Percentiles rank a stretch among this genome's conserved stretches.
phyloP scores from a whole-genome alignment of 2,888 invertebrate genomes.

The Orthosia incerta region DNA sequence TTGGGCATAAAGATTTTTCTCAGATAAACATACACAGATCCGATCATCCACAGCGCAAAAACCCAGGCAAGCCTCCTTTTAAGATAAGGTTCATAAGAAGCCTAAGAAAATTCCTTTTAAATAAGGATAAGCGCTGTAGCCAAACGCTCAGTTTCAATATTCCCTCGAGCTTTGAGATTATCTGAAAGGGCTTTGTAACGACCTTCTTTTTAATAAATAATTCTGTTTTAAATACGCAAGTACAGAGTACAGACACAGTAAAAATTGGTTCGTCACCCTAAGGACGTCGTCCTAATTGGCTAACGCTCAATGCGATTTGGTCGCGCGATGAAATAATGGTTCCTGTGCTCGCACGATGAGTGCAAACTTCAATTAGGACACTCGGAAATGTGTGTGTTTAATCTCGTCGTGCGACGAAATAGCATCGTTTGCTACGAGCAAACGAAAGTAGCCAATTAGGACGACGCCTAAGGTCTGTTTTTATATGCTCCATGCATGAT shows the following conservation, averaged over 20 bases:
- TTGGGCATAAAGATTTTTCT: not conserved
- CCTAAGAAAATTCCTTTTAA: slow-evolving; percentile 8
- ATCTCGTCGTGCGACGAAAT: too few species aligned
- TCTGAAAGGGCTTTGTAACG: slow-evolving; percentile 26
- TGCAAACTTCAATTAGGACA: too few species aligned
- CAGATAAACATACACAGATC: not conserved
- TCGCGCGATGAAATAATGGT: too few species aligned
- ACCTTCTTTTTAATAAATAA: slow-evolving; percentile 16
- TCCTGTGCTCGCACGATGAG: too few species aligned
- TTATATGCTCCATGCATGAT: not conserved
- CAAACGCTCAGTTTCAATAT: not conserved
- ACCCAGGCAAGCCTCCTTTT: not conserved
- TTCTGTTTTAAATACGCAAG: slow-evolving; percentile 9
- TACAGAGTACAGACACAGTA: not conserved
- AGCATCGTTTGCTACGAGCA: too few species aligned
- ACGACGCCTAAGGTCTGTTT: not conserved
- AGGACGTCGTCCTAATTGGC: too few species aligned
- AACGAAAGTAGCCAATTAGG: too few species aligned
- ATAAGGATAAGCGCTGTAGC: not conserved
- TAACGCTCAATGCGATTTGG: too few species aligned
- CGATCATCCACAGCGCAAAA: slow-evolving; percentile 10
- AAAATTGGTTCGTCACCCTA: not conserved
- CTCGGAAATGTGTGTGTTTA: too few species aligned
- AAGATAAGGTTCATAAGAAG: slow-evolving; percentile 21
- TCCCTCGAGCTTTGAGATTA: slow-evolving; percentile 35